These are phyloP conservation scores for Apis laboriosa DNA, from an alignment of 1,140 invertebrate genomes.

Conservation along the genomic window DNA sequence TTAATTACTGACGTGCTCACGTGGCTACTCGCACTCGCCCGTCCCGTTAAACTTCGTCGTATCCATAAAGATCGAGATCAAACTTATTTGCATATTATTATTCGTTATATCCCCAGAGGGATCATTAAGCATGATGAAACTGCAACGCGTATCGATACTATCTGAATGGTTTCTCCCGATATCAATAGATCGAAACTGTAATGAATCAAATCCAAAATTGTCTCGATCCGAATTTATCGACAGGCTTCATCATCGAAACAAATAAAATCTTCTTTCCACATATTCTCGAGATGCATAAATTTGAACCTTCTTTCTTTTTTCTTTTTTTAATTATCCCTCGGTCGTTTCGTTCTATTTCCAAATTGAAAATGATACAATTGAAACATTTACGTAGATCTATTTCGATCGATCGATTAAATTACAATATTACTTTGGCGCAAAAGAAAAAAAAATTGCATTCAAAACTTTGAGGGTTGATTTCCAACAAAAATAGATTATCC, in stretches of 20 bases:
- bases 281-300: neutral
- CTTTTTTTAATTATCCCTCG: no score
- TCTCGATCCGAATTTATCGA: slow-evolving; percentile 30
- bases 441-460: no score
- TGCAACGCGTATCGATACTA: slow-evolving; percentile 25
- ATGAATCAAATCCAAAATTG: slow-evolving; percentile 27
- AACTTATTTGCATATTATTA: slow-evolving; percentile 51
- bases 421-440: no score
- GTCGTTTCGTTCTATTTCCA: no score
- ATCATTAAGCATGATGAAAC: slow-evolving; percentile 37
- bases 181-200: slow-evolving; percentile 33
- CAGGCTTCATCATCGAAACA: no score
- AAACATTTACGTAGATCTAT: no score
- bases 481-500: no score
- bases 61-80: slow-evolving; percentile 48
- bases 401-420: no score
- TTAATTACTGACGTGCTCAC: slow-evolving; percentile 17
- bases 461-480: no score
- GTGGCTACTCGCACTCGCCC: slow-evolving; percentile 4
- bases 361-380: no score
- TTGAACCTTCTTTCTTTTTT: no score
- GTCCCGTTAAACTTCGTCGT: slow-evolving; percentile 36
- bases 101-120: slow-evolving; percentile 36
- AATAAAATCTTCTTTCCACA: neutral
- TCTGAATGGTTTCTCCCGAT: slow-evolving; percentile 10